Evolutionary conservation across 2,888 invertebrate genomes (phyloP), one percentile per base, ranked within the genome.

Genomic region (Allygus modestus): DNA sequence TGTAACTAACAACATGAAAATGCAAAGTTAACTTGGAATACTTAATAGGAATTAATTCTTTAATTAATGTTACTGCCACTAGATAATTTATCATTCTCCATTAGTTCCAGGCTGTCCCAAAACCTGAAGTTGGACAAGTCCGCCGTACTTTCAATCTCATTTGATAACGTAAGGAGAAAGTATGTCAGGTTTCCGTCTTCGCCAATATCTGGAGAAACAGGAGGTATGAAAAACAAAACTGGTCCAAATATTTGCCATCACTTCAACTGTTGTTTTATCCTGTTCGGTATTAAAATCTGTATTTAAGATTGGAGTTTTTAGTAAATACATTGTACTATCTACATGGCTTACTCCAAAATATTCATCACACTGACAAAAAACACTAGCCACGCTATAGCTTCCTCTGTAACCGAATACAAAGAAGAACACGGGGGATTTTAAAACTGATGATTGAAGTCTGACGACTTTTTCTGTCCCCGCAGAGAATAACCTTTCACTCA

Each of bases 221-320:
- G 65, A 26, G 26, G n/a, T 7, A n/a, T 7, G 23, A 15, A 15
- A 20, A 65, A 15, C 92, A 87, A 92, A 94, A 69, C 91, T 91
- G 87, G 91, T 90, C 88, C 93, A 89, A 89, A 94, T 91, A 84
- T 93, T 92, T 0, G 93, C 87, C 82, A 94, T 90, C 0, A 90
- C 87, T 12, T 92, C 89, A 0, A 90, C 90, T 92, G 94, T 93
- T 81, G 90, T 89, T 20, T 88, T 87, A 86, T 94, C 94, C 0
- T 91, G 0, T 90, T 87, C 15, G 92, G 37, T 90, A 92, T 94
- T 93, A 81, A n/a, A n/a, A n/a, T n/a, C n/a, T n/a, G n/a, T n/a
- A n/a, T n/a, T n/a, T n/a, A n/a, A n/a, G n/a, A n/a, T n/a, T n/a
- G n/a, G n/a, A n/a, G n/a, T n/a, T 90, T 89, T n/a, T 88, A 87